These are phyloP conservation scores for Apteryx owenii DNA, from an alignment of 2,113 vertebrate species.

Conservation along the genomic window DNA sequence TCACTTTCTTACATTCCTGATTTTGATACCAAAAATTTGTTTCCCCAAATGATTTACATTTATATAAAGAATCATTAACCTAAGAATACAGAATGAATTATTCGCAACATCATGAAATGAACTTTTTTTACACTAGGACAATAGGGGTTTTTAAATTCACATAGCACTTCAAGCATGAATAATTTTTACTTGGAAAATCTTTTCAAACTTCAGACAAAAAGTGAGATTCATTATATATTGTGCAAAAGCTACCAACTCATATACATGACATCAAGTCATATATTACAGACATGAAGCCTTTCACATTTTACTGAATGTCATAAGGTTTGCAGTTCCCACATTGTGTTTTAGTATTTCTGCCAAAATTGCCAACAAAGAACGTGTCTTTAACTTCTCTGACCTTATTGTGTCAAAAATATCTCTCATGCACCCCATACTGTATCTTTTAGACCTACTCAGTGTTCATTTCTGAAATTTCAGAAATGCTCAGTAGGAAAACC, in stretches of 20 bases:
- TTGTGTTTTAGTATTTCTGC: conserved; percentile 77
- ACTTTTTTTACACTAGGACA: conserved; percentile 1
- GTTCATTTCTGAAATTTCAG: conserved; percentile 75
- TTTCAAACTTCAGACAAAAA: conserved; percentile 68
- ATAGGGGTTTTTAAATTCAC: conserved; percentile 39
- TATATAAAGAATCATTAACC: not conserved
- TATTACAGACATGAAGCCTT: conserved; percentile 76
- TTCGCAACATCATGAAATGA: not conserved
- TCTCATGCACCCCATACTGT: conserved; percentile 69
- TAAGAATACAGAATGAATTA: not conserved
- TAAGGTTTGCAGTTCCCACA: conserved; percentile 70
- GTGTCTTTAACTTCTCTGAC: conserved; percentile 80
- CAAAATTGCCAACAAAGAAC: conserved; percentile 77
- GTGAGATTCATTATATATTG: conserved; percentile 74
- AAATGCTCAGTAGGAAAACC: conserved; percentile 70
- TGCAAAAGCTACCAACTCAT: conserved; percentile 80
- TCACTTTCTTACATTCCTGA: not conserved
- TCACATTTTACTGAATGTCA: conserved; percentile 75
- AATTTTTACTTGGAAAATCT: conserved; percentile 71
- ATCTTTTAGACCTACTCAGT: conserved; percentile 69
- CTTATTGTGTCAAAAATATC: conserved; percentile 81
- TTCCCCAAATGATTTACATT: not conserved
- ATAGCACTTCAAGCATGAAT: conserved; percentile 22
- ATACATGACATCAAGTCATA: conserved; percentile 83
- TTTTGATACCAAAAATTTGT: not conserved